Base-by-base conservation (phyloP, 2,888 invertebrate genomes). In the Prosopocoilus inquinatus region DNA sequence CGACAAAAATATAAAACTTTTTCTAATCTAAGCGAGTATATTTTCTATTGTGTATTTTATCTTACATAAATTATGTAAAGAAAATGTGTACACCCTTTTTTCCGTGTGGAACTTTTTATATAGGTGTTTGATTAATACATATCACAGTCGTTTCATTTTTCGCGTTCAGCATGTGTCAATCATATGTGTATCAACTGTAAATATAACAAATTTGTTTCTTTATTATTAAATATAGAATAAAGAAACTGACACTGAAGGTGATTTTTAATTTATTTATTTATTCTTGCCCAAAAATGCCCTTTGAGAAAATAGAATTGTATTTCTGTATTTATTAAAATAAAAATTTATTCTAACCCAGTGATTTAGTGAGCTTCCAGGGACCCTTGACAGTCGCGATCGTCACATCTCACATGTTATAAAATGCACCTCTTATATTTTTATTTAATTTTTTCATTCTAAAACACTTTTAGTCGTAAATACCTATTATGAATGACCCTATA, bases 61-160 rank as follows among this genome's bases (percentile, higher is more conserved):
- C 41, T 16, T 41, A 41, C 9, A 41, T n/a, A 11, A 41, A 41
- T n/a, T 41, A 11, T 15, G 12, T 9, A 41, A 41, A 41, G 16
- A 41, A 41, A 41, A 41, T 41, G 12, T 41, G 41, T 41, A 41
- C 41, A 16, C 13, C 41, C 41, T 41, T 41, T 41, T 69, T 71
- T 70, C 66, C 66, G 69, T 69, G 68, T 71, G 66, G 67, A 68
- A 67, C 68, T 72, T 41, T 71, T 70, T 70, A 69, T 69, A 71
- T 74, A 72, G 72, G 66, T 71, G 71, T 73, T 74, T 73, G 61
- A 73, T 73, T 70, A 67, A 72, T 71, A 74, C 74, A 74, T 74
- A 74, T 74, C 74, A 74, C 12, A 7, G 12, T 41, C 16, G 16
- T 41, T 41, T 41, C 9, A 13, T 41, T 41, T 41, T 41, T 41